Evolutionary conservation across 2,113 vertebrate species (phyloP).

Genomic region (Corythaixoides concolor): DNA sequence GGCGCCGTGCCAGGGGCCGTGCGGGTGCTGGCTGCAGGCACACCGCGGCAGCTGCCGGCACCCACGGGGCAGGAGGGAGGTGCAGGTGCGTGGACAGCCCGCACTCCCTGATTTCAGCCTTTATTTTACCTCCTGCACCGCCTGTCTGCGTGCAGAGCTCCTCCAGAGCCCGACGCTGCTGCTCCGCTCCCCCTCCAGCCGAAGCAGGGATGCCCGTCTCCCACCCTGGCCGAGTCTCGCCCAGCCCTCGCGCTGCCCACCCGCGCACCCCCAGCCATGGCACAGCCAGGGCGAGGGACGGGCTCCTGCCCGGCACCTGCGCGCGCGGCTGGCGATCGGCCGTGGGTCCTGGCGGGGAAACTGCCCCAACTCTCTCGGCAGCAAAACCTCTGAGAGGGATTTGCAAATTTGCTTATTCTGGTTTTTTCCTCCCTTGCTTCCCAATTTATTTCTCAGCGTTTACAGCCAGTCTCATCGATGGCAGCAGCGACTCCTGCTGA

Average conservation of each 20-base stretch:
- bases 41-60: neutral
- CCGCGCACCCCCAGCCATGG: neutral
- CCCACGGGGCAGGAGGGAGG: neutral
- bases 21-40: neutral
- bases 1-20: neutral
- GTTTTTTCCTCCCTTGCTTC: neutral
- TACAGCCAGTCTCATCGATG: neutral
- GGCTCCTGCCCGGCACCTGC: neutral
- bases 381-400: neutral
- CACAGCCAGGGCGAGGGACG: fast-evolving
- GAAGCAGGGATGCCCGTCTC: neutral
- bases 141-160: neutral
- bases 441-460: neutral
- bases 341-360: neutral
- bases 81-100: fast-evolving
- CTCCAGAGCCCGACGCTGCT: neutral
- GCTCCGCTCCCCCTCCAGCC: neutral
- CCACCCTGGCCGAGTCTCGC: neutral
- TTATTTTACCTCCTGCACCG: neutral
- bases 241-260: neutral
- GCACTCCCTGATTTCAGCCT: fast-evolving
- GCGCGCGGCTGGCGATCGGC: neutral
- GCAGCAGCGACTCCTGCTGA: neutral
- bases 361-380: neutral
- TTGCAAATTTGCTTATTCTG: neutral